Base-by-base conservation (phyloP, 2,113 vertebrate species). In the Gymnogyps californianus region DNA sequence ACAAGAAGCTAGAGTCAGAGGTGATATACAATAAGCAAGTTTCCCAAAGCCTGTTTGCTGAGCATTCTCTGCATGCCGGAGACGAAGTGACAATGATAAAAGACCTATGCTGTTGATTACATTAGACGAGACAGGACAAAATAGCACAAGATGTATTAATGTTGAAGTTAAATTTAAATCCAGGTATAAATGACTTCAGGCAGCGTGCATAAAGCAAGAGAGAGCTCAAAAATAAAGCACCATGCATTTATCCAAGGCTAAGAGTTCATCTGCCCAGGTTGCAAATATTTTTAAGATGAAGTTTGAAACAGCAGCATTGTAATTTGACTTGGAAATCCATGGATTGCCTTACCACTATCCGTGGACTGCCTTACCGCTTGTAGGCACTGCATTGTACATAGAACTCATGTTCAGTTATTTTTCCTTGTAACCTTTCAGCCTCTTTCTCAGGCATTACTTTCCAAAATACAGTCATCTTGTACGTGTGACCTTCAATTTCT, bases 51-150 rank as follows among this genome's bases (percentile, higher is more conserved):
- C 64, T 91, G 85, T 96, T 96, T 85, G 78, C 92, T 90, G 95
- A 96, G 61, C 49, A n/a, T 70, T 84, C 76, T 61, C 78, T 85
- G 58, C 28, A 18, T 55, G 76, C 54, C 92, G 83, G 77, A 87
- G 89, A 95, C 24, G 5, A 96, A 97, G 94, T 97, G 96, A 97
- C 97, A 97, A 70, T 97, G 97, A 98, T 94, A 93, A 97, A 98
- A 97, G 93, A 97, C 93, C 89, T 15, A 13, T 15, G 47, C 70
- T 79, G 55, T 72, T 96, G 97, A 97, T 96, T 97, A 82, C 87
- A 97, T 97, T 97, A 97, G 93, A 96, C 87, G 95, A 93, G 97
- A 95, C 97, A 97, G 93, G 77, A 97, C 83, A 94, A 97, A 97
- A 97, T 83, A 97, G 87, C 71, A 81, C 28, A 90, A 92, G 96